Evolutionary conservation across 2,888 invertebrate genomes (phyloP).

Genomic region (Lycocerus yunnanus): DNA sequence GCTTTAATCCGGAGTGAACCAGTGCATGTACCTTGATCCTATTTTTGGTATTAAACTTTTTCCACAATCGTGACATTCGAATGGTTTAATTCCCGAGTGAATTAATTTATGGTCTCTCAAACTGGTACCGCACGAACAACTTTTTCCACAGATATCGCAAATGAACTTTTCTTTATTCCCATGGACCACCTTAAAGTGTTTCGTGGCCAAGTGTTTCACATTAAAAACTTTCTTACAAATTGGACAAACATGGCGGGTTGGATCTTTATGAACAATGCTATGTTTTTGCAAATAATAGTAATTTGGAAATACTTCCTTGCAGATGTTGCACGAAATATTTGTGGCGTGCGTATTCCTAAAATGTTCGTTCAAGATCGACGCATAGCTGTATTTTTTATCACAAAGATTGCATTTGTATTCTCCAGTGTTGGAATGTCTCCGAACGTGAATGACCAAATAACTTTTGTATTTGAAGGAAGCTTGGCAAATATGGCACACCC

Average conservation of each 20-base stretch:
- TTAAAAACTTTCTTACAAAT: constrained; percentile 51
- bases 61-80: constrained; percentile 49
- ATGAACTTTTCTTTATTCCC: constrained; percentile 21
- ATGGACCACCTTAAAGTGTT: constrained; percentile 17
- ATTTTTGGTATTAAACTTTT: constrained; percentile 50
- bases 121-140: constrained; percentile 40
- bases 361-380: background rate
- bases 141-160: constrained; percentile 51
- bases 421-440: background rate
- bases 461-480: background rate
- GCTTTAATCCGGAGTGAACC: constrained; percentile 50
- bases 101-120: constrained; percentile 36
- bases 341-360: background rate
- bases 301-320: background rate
- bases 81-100: constrained; percentile 34
- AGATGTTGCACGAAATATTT: background rate
- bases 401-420: background rate
- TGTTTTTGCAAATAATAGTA: background rate
- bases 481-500: constrained; percentile 31
- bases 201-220: constrained; percentile 31
- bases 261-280: constrained; percentile 9
- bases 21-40: constrained; percentile 51
- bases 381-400: background rate
- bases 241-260: constrained; percentile 42
- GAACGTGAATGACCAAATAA: background rate